Conservation (phyloP, 2,797 vertebrate genomes). For the Sarcophilus harrisii region DNA sequence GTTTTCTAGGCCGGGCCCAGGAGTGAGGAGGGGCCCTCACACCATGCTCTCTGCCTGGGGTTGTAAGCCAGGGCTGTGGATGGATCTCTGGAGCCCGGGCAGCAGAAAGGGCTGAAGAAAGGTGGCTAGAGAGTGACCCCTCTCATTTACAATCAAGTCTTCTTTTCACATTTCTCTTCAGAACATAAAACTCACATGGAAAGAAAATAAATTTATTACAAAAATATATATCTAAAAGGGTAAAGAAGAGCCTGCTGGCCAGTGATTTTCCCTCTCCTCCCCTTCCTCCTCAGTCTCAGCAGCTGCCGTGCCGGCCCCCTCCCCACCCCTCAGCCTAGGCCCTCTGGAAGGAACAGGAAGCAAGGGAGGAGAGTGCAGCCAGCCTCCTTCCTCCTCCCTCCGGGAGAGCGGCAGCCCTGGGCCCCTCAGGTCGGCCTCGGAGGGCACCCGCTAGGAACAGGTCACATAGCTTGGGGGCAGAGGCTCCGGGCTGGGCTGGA, state of each 20-base stretch:
- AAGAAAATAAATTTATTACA: slow-evolving; percentile 1
- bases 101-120: background rate
- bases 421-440: background rate
- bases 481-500: slow-evolving; percentile 57
- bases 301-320: background rate
- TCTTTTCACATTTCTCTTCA: background rate
- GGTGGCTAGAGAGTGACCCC: background rate
- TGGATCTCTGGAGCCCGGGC: background rate
- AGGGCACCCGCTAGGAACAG: slow-evolving; percentile 69
- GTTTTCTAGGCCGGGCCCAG: background rate
- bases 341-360: background rate
- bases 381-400: background rate
- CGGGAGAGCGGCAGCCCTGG: background rate
- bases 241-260: background rate
- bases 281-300: background rate
- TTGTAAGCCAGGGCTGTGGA: background rate
- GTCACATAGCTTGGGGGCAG: slow-evolving; percentile 74
- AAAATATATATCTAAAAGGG: background rate
- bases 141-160: background rate
- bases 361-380: background rate
- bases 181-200: background rate
- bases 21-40: background rate
- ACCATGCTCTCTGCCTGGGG: background rate
- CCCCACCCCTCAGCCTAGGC: background rate
- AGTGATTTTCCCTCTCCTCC: background rate